Evolutionary conservation across 2,797 vertebrate species (phyloP), one percentile per base, ranked within the genome.

Genomic region (Tinamus major): DNA sequence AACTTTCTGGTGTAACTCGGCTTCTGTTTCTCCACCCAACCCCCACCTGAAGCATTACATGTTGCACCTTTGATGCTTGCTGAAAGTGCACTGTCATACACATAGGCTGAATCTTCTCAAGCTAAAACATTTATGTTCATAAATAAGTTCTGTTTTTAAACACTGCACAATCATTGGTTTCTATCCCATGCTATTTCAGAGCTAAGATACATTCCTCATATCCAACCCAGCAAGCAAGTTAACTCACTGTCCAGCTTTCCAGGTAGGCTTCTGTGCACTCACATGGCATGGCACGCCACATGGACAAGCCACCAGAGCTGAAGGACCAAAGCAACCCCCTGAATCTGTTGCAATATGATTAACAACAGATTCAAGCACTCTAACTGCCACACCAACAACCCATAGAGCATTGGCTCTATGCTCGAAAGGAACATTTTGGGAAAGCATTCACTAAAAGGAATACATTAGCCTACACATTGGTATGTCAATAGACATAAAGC

Each of bases 121-220:
- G 7, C 56, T 46, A 4, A 46, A 44, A 7, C 24, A 41, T n/a
- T 88, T 53, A 33, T 16, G 39, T 9, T 67, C 21, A 37, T 3
- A 71, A 21, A 35, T n/a, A 13, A 89, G 11, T 9, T 49, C 19
- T 41, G 16, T 20, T 63, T 26, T 55, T 78, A 79, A 79, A 72
- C 24, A 8, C 7, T 18, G 10, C 18, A 56, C 0, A 2, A 42
- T 26, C 31, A 35, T 0, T 39, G 79, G 68, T 55, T 81, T 63
- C 42, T 46, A 62, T 11, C 41, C 33, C 35, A 62, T 10, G 37
- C 20, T 51, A 70, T 31, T 68, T 55, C 88, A 68, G 10, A 58
- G 58, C 37, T 21, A 46, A 19, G 6, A 55, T 11, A 11, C 33
- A 23, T 55, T 51, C 42, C 71, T 31, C 19, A 14, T 67, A 68